phyloP scores from a whole-genome alignment of 23 tunicate genomes.

The Trididemnum clinides region DNA sequence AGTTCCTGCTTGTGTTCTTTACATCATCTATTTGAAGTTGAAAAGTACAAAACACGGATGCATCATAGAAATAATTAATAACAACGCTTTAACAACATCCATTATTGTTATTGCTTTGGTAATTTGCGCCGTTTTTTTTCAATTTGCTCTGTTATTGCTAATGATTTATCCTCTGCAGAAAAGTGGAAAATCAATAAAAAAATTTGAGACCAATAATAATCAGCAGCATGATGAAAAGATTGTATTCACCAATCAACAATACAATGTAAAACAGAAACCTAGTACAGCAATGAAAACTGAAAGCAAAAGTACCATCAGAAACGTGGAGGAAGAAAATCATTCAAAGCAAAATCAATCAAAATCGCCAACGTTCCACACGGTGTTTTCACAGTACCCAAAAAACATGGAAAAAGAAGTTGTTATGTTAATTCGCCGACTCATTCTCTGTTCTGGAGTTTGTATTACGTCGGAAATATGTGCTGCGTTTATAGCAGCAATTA shows the following conservation, averaged over 20 bases:
- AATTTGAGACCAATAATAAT: too few relatives aligned
- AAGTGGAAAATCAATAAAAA: too few relatives aligned
- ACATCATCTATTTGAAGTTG: background rate
- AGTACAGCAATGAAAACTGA: background rate
- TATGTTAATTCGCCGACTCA: slow-evolving; percentile 10
- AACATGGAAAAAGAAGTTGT: background rate
- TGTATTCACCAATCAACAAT: background rate
- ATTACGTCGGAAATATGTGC: slow-evolving; percentile 19
- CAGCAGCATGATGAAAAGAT: too few relatives aligned
- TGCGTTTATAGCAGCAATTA: slow-evolving; percentile 13
- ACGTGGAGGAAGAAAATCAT: background rate
- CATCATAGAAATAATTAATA: too few relatives aligned
- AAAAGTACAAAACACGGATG: background rate
- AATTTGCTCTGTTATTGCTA: slow-evolving; percentile 25
- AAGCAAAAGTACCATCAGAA: background rate
- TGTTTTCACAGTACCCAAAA: background rate
- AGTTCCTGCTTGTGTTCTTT: background rate
- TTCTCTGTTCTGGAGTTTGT: slow-evolving; percentile 34
- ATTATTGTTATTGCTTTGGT: background rate
- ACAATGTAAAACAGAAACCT: background rate
- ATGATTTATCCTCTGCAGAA: slow-evolving; percentile 39
- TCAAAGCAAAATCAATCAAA: background rate
- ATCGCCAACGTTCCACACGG: background rate
- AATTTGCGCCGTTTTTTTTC: slow-evolving; percentile 9
- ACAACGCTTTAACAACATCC: background rate